Evolutionary conservation across 2,113 vertebrate species (phyloP).

Genomic region (Dascyllus trimaculatus): DNA sequence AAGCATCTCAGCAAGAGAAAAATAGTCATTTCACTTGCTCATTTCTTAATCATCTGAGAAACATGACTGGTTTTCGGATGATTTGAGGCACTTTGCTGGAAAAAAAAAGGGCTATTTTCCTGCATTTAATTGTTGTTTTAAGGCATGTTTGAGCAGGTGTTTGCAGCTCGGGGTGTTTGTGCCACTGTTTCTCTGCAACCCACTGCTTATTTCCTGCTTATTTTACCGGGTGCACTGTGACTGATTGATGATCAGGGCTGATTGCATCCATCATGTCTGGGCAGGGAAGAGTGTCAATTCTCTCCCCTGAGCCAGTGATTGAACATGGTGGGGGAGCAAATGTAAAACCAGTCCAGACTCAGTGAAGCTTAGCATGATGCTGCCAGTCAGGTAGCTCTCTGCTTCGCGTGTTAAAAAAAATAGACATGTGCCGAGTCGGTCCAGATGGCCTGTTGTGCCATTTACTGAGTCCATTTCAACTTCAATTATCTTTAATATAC

Average conservation of each 20-base stretch:
- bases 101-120: too few species aligned
- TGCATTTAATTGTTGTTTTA: too few species aligned
- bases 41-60: too few species aligned
- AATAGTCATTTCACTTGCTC: too few species aligned
- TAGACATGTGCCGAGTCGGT: too few species aligned
- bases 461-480: too few species aligned
- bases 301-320: conserved; percentile 63
- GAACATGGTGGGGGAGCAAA: conserved; percentile 59
- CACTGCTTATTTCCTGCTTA: conserved; percentile 9
- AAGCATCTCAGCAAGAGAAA: too few species aligned
- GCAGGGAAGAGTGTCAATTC: conserved; percentile 50
- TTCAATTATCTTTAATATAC: too few species aligned
- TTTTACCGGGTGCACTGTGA: conserved; percentile 18
- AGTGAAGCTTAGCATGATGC: conserved; percentile 27
- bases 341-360: conserved; percentile 37
- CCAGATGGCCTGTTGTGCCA: too few species aligned
- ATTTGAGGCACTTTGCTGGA: too few species aligned
- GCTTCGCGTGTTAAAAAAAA: not conserved
- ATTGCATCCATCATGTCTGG: conserved; percentile 73
- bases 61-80: too few species aligned
- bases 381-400: conserved; percentile 19
- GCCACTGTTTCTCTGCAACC: not conserved
- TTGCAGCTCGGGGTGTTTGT: not conserved
- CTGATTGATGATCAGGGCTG: conserved; percentile 67
- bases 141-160: too few species aligned